Evolutionary conservation across 2,797 vertebrate species (phyloP), one percentile per base, ranked within the genome.

Genomic region (Lacerta agilis): DNA sequence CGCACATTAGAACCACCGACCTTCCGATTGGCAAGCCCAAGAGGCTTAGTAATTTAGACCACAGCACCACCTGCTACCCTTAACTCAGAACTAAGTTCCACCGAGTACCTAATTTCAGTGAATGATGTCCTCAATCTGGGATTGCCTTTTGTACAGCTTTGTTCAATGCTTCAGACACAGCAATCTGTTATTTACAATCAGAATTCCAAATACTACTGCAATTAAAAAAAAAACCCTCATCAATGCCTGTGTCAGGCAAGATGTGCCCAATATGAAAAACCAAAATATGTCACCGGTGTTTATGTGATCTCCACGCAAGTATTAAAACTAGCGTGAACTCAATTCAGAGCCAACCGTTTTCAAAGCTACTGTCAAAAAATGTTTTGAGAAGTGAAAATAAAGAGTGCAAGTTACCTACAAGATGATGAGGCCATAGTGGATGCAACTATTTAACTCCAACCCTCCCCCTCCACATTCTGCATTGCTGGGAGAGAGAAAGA

Each of bases 341-440:
- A 90, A 88, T 85, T 87, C 90, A 81, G n/a, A 84, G 23, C 90
- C n/a, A 88, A 67, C 69, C 76, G 64, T 13, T 83, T 72, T 82
- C 45, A 85, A 88, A 43, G 91, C 5, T 18, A 10, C 72, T 89
- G 88, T 79, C 71, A 86, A 89, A 89, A 94, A 90, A 73, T 33
- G 13, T 90, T 93, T 86, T 73, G 90, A 92, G 79, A 80, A 91
- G 8, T 76, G 55, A 0, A 3, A 66, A 87, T 69, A 55, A 87
- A 41, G 64, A 89, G 87, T 89, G 45, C 10, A 76, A 41, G 36
- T 55, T 49, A 36, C 49, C 29, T 45, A 29, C 49, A 89, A 73
- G 86, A 61, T 36, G 66, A 69, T 82, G 27, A 88, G 20, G 80
- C 83, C 72, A 5, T 4, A 83, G 75, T 20, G 78, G n/a, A 88